Base-by-base conservation (phyloP, 2,888 invertebrate species). In the Monoplex corrugatus region DNA sequence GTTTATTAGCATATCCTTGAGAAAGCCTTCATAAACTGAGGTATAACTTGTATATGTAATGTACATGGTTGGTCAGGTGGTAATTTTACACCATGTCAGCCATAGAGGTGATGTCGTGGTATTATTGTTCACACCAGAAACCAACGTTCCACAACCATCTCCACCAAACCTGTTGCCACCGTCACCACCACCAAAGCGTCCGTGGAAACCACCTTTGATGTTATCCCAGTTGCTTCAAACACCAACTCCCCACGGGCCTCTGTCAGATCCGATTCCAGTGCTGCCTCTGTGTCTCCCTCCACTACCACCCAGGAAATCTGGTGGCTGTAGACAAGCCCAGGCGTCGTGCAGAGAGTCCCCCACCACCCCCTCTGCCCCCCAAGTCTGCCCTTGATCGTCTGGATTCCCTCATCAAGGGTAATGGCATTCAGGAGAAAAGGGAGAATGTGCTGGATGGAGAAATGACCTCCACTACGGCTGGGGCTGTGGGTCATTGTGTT, bases 371-470 rank as follows among this genome's bases (percentile, higher is more conserved):
- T 1, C 83, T 87, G 5, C 91, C 91, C 1, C 90, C 90, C n/a
- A 90, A 90, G 87, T 94, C 96, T 89, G 96, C 97, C 93, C 97
- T 97, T 95, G 97, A 97, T 91, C 95, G 97, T 68, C 94, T 98
- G 93, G 98, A 98, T 96, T 97, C 97, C 92, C 97, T 98, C 89
- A 97, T 98, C 91, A 98, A 98, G 96, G 97, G 97, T 94, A 96
- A 98, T 5, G 83, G 50, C 38, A 78, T 50, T 5, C 19, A 57
- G 63, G 78, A 32, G 89, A 50, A 45, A 75, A 86, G 68, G 63
- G 75, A 75, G 87, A 63, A 82, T 32, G 78, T 23, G 40, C 35
- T 88, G 19, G 63, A 83, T 13, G 88, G 83, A n/a, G 83, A 88
- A 16, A 23, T 35, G 63, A 43, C 38, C n/a, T 50, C 40, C 2